Conservation (phyloP, 2,888 invertebrate species). For the Mellilla xanthometata region DNA sequence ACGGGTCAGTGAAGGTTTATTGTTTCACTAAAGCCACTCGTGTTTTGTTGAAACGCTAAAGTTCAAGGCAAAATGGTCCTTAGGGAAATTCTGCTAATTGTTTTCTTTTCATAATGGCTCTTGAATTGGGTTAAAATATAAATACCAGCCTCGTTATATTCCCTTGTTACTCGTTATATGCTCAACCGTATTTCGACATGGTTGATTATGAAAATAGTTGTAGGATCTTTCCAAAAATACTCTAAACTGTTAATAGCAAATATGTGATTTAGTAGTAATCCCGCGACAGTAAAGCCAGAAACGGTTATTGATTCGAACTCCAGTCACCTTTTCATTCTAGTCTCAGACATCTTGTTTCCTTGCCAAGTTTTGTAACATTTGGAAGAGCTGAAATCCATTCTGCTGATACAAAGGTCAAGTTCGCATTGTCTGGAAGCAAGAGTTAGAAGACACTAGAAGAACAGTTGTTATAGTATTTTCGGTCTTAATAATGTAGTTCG, state of each 20-base stretch:
- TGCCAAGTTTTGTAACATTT: slow-evolving; percentile 11
- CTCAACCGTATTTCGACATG: too few relatives aligned
- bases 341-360: slow-evolving; percentile 2
- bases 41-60: background rate
- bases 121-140: slow-evolving; percentile 1
- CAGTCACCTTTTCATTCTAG: background rate
- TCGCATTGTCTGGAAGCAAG: background rate
- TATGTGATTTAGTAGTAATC: too few relatives aligned
- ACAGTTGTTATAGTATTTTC: too few relatives aligned
- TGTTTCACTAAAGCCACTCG: slow-evolving; percentile 12
- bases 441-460: background rate
- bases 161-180: too few relatives aligned
- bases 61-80: background rate
- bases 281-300: too few relatives aligned
- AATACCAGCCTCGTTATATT: too few relatives aligned
- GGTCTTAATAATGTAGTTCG: too few relatives aligned
- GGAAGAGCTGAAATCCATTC: background rate
- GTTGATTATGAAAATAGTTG: too few relatives aligned
- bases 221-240: too few relatives aligned
- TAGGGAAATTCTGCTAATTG: slow-evolving; percentile 9
- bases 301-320: background rate
- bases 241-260: too few relatives aligned
- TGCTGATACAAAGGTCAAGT: slow-evolving; percentile 14
- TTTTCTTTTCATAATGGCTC: slow-evolving; percentile 2
- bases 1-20: slow-evolving; percentile 14